These are phyloP conservation scores for Venturia canescens DNA, from an alignment of 1,140 invertebrate species.

Conservation along the genomic window DNA sequence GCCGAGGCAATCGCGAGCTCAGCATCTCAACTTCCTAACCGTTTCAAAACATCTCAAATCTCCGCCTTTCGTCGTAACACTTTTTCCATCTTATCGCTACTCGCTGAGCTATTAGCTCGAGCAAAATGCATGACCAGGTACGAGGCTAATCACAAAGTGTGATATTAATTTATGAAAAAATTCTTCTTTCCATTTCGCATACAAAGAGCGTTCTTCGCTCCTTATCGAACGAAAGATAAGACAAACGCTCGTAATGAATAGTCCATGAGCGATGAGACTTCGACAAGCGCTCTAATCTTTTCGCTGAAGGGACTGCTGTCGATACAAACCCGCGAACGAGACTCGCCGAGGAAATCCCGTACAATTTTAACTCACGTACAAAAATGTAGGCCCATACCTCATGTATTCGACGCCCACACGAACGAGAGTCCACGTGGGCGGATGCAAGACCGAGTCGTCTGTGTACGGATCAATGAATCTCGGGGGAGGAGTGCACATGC, in stretches of 20 bases:
- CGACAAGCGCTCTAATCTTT: not conserved
- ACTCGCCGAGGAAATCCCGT: not conserved
- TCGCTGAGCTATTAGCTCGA: not conserved
- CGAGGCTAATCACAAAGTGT: not conserved
- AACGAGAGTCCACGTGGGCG: constrained; percentile 35
- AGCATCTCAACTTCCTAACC: constrained; percentile 26
- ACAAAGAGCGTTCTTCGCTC: not conserved
- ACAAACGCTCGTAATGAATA: not conserved
- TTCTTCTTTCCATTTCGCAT: not conserved
- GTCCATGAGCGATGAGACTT: not conserved
- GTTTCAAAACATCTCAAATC: constrained; percentile 41
- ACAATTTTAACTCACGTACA: constrained; percentile 14
- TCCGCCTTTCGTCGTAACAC: not conserved
- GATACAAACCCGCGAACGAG: constrained; percentile 6
- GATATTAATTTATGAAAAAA: no score
- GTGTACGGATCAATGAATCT: constrained; percentile 39
- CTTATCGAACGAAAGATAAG: not conserved
- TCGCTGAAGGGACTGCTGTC: not conserved
- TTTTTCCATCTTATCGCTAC: not conserved
- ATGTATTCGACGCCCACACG: constrained; percentile 33
- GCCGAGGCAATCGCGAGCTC: constrained; percentile 12
- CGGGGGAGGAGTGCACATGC: constrained; percentile 33
- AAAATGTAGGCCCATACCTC: not conserved
- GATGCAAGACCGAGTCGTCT: constrained; percentile 1
- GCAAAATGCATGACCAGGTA: not conserved